These are phyloP conservation scores for Adelognathus sp. DNA, from an alignment of 2,888 invertebrate genomes.

Conservation along the genomic window DNA sequence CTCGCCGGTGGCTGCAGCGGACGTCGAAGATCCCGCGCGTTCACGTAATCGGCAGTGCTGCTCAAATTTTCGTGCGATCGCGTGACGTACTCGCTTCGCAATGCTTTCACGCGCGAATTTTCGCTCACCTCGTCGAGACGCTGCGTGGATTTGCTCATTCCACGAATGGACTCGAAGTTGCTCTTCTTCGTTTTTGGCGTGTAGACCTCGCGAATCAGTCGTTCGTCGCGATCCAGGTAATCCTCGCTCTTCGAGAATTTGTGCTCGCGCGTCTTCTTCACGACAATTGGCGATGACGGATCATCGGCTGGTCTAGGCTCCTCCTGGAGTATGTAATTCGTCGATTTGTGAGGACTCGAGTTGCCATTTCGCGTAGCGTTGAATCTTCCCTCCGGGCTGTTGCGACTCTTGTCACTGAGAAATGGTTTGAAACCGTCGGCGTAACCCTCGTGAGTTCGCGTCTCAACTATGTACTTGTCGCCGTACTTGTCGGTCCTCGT, in stretches of 20 bases:
- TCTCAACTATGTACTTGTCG: conserved; percentile 78
- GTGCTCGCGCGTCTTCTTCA: conserved; percentile 71
- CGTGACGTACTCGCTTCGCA: conserved; percentile 73
- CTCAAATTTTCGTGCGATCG: conserved; percentile 77
- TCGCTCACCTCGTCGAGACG: conserved; percentile 75
- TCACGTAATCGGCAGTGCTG: conserved; percentile 72
- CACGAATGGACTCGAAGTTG: conserved; percentile 73
- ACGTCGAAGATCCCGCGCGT: conserved; percentile 76
- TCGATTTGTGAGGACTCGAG: conserved; percentile 64
- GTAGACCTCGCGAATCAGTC: conserved; percentile 67
- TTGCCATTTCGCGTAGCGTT: conserved; percentile 35
- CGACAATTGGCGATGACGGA: conserved; percentile 66
- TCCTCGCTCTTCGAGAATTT: conserved; percentile 77
- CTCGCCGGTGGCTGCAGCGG: conserved; percentile 61
- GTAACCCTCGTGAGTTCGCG: conserved; percentile 74
- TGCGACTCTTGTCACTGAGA: conserved; percentile 71
- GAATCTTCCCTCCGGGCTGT: conserved; percentile 72
- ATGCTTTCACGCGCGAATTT: conserved; percentile 67
- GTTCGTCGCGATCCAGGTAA: conserved; percentile 68
- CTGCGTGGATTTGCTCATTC: conserved; percentile 78
- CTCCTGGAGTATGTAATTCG: conserved; percentile 61
- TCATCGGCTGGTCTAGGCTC: no score
- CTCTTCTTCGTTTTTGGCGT: conserved; percentile 73
- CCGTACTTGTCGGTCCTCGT: conserved; percentile 77
- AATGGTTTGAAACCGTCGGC: conserved; percentile 74